These are phyloP conservation scores for Octonoba sinensis DNA, from an alignment of 2,888 invertebrate species.

Conservation along the genomic window DNA sequence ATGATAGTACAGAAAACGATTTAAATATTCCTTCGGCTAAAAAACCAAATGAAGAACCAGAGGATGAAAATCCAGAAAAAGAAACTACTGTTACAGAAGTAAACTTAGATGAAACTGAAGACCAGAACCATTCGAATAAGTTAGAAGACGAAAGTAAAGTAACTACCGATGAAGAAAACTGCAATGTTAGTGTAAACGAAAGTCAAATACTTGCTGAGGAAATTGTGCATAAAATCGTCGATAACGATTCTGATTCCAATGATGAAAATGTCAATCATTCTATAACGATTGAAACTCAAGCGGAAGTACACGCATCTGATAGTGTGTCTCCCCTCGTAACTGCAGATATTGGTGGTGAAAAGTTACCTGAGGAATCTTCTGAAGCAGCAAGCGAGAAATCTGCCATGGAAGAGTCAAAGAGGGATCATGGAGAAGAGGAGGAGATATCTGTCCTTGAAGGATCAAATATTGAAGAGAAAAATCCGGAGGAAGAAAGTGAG, in stretches of 20 bases:
- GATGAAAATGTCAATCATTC: slow-evolving; percentile 27
- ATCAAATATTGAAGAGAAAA: background rate
- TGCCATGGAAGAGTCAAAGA: background rate
- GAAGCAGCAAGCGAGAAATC: background rate
- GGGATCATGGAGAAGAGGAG: background rate
- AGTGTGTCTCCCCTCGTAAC: slow-evolving; percentile 28
- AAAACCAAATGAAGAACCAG: background rate
- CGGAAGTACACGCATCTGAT: slow-evolving; percentile 46
- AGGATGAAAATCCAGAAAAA: slow-evolving; percentile 2
- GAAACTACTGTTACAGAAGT: background rate
- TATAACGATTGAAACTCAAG: slow-evolving; percentile 39
- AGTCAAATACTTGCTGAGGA: background rate
- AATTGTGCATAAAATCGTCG: slow-evolving; percentile 11
- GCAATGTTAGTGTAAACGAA: background rate
- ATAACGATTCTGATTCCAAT: slow-evolving; percentile 49
- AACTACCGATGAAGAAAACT: background rate
- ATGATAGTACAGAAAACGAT: background rate
- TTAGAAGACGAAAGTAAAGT: background rate
- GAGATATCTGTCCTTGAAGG: background rate
- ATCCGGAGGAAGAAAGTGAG: background rate
- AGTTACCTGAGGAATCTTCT: background rate
- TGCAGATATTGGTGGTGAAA: background rate
- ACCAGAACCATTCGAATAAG: background rate
- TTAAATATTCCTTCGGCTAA: no score
- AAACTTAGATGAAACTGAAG: background rate